Conservation (phyloP, 2,797 vertebrate genomes). For the Alca torda region DNA sequence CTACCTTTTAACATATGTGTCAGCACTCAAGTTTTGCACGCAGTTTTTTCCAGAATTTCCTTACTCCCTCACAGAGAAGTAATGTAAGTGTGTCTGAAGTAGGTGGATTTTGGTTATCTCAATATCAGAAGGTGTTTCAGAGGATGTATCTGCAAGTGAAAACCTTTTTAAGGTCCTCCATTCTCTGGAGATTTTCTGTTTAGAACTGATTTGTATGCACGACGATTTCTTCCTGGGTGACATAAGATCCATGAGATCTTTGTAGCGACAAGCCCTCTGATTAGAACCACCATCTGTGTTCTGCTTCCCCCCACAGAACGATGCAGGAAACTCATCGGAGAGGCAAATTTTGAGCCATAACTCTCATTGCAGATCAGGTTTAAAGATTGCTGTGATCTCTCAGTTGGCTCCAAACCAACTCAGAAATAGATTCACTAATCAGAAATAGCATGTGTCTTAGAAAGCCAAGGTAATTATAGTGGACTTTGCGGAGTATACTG, state of each 20-base stretch:
- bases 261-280: neutral
- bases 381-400: neutral
- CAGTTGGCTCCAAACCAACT: neutral
- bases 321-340: neutral
- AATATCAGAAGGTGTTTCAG: neutral
- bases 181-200: neutral
- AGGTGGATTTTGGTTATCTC: neutral
- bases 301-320: neutral
- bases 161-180: neutral
- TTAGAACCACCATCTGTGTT: neutral
- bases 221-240: neutral
- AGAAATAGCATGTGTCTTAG: neutral
- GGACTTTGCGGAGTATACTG: neutral
- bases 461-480: neutral
- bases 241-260: neutral
- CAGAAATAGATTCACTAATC: neutral
- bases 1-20: neutral
- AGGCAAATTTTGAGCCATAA: neutral
- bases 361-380: neutral
- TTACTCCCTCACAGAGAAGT: neutral
- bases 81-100: neutral
- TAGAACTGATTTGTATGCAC: neutral
- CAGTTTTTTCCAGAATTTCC: neutral
- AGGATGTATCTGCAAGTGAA: neutral
- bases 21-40: neutral